These are phyloP conservation scores for Pinctada fucata DNA, from an alignment of 2,888 invertebrate genomes.

Conservation along the genomic window DNA sequence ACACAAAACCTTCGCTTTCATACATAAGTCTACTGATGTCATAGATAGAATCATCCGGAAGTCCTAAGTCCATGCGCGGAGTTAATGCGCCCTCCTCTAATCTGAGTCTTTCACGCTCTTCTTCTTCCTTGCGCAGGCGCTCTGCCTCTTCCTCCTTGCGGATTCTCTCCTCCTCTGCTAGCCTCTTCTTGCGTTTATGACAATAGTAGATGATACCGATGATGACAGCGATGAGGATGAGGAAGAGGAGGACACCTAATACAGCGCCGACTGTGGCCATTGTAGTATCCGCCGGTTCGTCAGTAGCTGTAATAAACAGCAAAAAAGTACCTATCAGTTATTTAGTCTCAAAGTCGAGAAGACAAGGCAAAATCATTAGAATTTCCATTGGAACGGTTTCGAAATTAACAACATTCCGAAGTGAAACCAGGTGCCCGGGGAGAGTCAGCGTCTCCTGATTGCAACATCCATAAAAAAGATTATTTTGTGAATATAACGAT, in stretches of 20 bases:
- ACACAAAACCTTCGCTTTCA: slow-evolving; percentile 42
- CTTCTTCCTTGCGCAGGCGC: slow-evolving; percentile 6
- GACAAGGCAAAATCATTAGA: too few relatives aligned
- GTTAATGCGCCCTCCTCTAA: slow-evolving; percentile 46
- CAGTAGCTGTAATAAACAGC: slow-evolving; percentile 6
- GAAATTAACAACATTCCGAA: too few relatives aligned
- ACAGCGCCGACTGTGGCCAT: slow-evolving; percentile 23
- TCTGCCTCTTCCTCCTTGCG: slow-evolving; percentile 34
- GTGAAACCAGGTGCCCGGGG: too few relatives aligned
- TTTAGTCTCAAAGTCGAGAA: too few relatives aligned
- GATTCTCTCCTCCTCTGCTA: slow-evolving; percentile 29
- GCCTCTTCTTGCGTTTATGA: slow-evolving; percentile 34
- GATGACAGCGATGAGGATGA: slow-evolving; percentile 36
- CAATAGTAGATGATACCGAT: slow-evolving; percentile 31
- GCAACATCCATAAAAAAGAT: neutral
- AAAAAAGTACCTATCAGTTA: neutral
- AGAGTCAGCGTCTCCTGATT: too few relatives aligned
- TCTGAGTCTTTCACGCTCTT: slow-evolving; percentile 10
- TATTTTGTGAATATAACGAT: neutral
- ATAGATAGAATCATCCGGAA: slow-evolving; percentile 56
- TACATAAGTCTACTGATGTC: slow-evolving; percentile 55
- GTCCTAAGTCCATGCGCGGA: slow-evolving; percentile 53
- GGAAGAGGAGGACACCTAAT: slow-evolving; percentile 25
- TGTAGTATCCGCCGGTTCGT: slow-evolving; percentile 10
- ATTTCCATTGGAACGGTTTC: too few relatives aligned